phyloP scores from a whole-genome alignment of 2,888 invertebrate species.

The Pollenia labialis region DNA sequence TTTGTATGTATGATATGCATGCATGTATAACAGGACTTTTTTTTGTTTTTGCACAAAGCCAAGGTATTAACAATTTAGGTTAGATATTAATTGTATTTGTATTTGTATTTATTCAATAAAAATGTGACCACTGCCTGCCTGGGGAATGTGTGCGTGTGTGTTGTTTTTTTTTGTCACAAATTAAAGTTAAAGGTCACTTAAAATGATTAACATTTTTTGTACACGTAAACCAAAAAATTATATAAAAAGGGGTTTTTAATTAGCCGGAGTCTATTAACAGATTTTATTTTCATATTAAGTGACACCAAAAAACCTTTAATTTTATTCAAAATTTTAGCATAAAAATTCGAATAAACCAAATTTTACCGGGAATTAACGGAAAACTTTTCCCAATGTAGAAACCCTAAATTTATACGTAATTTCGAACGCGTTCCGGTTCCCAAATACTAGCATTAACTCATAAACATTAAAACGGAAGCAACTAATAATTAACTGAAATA shows the following conservation, averaged over 20 bases:
- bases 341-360: too few species aligned
- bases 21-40: not conserved
- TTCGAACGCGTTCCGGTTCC: not conserved
- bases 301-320: too few species aligned
- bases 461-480: not conserved
- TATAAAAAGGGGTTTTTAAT: conserved; percentile 34
- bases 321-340: too few species aligned
- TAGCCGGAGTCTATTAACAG: too few species aligned
- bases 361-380: too few species aligned
- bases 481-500: conserved; percentile 5
- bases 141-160: not conserved
- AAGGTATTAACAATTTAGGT: not conserved
- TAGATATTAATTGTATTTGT: not conserved
- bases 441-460: not conserved
- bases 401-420: conserved; percentile 49
- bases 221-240: conserved; percentile 72
- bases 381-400: too few species aligned
- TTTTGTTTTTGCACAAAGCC: not conserved
- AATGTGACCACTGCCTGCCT: too few species aligned
- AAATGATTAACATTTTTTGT: conserved; percentile 59
- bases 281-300: too few species aligned
- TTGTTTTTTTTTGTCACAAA: conserved; percentile 13
- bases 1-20: not conserved
- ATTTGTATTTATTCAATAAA: not conserved
- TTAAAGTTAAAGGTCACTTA: conserved; percentile 50